Evolutionary conservation across 2,113 vertebrate genomes (phyloP).

Genomic region (Sterrhoptilus dennistouni): DNA sequence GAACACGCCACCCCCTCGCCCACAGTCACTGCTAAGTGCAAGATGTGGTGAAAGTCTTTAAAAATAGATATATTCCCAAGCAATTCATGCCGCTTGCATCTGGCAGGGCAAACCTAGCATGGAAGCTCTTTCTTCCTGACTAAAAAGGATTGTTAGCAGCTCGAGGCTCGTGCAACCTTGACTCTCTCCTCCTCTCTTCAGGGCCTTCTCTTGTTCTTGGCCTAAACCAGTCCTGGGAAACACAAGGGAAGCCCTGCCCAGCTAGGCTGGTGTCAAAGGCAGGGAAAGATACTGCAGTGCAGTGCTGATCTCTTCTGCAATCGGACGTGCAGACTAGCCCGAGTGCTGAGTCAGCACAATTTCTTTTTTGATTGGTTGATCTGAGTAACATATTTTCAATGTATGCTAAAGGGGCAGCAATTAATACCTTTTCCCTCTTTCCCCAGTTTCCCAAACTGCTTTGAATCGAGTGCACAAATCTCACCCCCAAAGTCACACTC

Average conservation of each 20-base stretch:
- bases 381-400: conserved; percentile 67
- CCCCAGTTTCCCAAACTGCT: background rate
- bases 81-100: conserved; percentile 43
- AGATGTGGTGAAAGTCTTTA: conserved; percentile 56
- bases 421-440: background rate
- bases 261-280: conserved; percentile 69
- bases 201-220: conserved; percentile 49
- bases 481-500: conserved; percentile 15
- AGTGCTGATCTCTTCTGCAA: conserved; percentile 83
- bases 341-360: conserved; percentile 86
- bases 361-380: conserved; percentile 82
- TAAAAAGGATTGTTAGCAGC: conserved; percentile 43
- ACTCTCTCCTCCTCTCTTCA: conserved; percentile 15
- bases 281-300: conserved; percentile 82
- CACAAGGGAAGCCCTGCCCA: conserved; percentile 65
- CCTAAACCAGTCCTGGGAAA: conserved; percentile 56
- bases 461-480: background rate
- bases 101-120: conserved; percentile 38
- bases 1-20: conserved; percentile 48
- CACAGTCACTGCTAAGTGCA: conserved; percentile 55
- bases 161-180: conserved; percentile 14
- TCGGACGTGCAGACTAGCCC: conserved; percentile 78
- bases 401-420: conserved; percentile 61
- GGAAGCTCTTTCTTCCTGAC: conserved; percentile 30
- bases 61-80: conserved; percentile 67